phyloP scores from a whole-genome alignment of 2,797 vertebrate species.

The Xiphophorus birchmanni region DNA sequence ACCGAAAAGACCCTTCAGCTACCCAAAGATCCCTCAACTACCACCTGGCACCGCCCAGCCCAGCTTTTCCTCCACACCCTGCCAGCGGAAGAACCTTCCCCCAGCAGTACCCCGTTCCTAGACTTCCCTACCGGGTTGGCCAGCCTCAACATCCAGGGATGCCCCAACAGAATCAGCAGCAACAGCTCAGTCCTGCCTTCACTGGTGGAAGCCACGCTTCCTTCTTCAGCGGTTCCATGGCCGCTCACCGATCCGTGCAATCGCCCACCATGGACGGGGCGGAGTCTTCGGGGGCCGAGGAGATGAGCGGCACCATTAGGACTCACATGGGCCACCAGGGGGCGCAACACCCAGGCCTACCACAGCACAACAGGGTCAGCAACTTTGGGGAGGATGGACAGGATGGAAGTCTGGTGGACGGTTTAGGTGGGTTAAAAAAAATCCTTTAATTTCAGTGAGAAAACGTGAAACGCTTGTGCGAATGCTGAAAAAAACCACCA shows the following conservation, averaged over 20 bases:
- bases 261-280: constrained; percentile 87
- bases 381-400: constrained; percentile 91
- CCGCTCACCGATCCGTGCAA: constrained; percentile 86
- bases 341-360: constrained; percentile 73
- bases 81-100: constrained; percentile 79
- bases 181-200: constrained; percentile 86
- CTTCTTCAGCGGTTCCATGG: constrained; percentile 87
- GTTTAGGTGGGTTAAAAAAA: constrained; percentile 84
- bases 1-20: constrained; percentile 91
- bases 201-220: constrained; percentile 83
- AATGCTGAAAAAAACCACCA: not conserved
- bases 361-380: constrained; percentile 88
- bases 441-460: not conserved
- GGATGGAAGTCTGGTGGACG: constrained; percentile 86
- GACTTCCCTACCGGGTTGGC: constrained; percentile 84
- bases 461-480: not conserved
- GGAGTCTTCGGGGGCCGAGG: constrained; percentile 84
- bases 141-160: constrained; percentile 81
- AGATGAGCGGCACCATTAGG: constrained; percentile 86
- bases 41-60: constrained; percentile 89
- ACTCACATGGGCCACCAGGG: constrained; percentile 70
- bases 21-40: constrained; percentile 89
- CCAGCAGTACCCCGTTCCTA: constrained; percentile 86
- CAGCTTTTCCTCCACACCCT: constrained; percentile 83
- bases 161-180: constrained; percentile 78